Conservation (phyloP, 1,140 invertebrate species). For the Trachymyrmex septentrionalis region DNA sequence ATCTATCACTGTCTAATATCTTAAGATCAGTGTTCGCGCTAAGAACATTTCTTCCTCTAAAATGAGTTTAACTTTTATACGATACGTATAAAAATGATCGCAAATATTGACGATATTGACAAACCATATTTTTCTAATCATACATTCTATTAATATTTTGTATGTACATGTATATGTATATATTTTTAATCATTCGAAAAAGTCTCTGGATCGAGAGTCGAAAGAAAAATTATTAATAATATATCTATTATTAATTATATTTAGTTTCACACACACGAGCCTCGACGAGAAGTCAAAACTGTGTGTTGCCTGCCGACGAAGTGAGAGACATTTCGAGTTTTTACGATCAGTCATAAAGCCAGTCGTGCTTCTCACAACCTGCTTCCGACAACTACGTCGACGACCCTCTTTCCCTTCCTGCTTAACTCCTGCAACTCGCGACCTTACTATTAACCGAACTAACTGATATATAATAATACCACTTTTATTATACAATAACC, state of each 20-base stretch:
- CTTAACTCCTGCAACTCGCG: conserved; percentile 63
- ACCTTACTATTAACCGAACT: conserved; percentile 71
- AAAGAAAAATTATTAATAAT: conserved; percentile 36
- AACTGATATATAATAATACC: conserved; percentile 86
- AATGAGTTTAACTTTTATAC: conserved; percentile 6
- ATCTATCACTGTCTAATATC: conserved; percentile 72
- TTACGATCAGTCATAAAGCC: conserved; percentile 86
- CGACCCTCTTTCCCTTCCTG: conserved; percentile 54
- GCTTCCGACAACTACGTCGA: conserved; percentile 73
- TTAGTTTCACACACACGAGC: conserved; percentile 53
- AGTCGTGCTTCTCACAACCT: conserved; percentile 84
- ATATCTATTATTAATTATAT: background rate
- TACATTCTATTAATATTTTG: background rate
- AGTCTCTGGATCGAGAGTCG: background rate
- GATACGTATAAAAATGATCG: background rate
- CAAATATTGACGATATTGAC: background rate
- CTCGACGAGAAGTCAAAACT: conserved; percentile 46
- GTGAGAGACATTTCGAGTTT: conserved; percentile 82
- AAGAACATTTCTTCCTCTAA: conserved; percentile 1
- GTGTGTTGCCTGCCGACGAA: conserved; percentile 23
- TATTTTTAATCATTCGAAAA: background rate
- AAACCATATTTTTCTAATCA: background rate
- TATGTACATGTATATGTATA: background rate
- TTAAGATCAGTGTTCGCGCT: conserved; percentile 59
- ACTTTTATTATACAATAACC: conserved; percentile 87